These are phyloP conservation scores for Argyrosomus regius DNA, from an alignment of 2,797 vertebrate species.

Conservation along the genomic window DNA sequence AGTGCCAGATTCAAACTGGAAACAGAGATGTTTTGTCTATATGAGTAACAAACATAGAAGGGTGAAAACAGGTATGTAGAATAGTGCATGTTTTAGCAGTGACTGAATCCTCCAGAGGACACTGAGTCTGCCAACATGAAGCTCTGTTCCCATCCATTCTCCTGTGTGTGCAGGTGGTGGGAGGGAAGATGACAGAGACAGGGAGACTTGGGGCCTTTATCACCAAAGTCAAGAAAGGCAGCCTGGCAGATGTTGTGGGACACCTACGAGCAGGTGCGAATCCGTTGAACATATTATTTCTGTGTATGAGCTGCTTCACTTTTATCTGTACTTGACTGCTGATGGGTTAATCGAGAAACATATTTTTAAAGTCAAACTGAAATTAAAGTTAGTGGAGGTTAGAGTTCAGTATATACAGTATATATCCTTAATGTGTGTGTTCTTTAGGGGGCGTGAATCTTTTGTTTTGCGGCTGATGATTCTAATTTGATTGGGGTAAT, in stretches of 20 bases:
- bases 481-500: neutral
- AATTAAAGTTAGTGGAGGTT: neutral
- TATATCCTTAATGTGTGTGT: neutral
- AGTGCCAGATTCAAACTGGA: neutral
- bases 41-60: neutral
- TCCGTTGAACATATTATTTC: neutral
- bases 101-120: neutral
- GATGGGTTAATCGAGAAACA: neutral
- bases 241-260: slow-evolving; percentile 96
- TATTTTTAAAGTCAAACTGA: neutral
- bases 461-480: no score
- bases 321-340: neutral
- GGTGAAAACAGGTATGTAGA: neutral
- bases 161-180: slow-evolving; percentile 90
- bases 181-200: slow-evolving; percentile 97
- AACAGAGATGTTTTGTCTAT: slow-evolving; percentile 11
- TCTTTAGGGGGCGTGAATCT: neutral
- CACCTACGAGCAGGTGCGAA: slow-evolving; percentile 94
- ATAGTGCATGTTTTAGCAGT: neutral
- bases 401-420: neutral
- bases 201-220: slow-evolving; percentile 98
- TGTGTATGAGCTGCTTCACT: neutral
- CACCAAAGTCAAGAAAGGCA: slow-evolving; percentile 99
- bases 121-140: neutral
- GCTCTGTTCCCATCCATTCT: neutral